These are phyloP conservation scores for Pyrrhosoma nymphula DNA, from an alignment of 2,888 invertebrate species.

Conservation along the genomic window DNA sequence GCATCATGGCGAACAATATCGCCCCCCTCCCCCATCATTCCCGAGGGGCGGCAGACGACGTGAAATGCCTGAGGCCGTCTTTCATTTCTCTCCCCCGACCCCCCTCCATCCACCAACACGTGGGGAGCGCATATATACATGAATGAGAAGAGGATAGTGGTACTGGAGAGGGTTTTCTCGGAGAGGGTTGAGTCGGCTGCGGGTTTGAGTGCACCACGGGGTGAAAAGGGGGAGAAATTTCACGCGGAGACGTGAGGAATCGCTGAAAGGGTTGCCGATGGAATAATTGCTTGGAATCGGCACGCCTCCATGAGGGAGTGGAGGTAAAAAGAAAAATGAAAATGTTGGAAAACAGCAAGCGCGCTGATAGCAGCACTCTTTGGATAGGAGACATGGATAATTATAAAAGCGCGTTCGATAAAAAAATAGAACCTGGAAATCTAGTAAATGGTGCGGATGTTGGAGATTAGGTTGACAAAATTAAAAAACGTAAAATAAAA, in stretches of 20 bases:
- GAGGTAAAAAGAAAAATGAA: background rate
- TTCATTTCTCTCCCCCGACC: background rate
- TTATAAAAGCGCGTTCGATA: too few species aligned
- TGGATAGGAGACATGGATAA: too few species aligned
- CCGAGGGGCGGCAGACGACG: background rate
- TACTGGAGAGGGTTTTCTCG: background rate
- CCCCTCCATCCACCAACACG: background rate
- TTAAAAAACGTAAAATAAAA: too few species aligned
- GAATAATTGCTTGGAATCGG: conserved; percentile 9
- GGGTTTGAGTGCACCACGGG: background rate
- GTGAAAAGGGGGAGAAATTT: background rate
- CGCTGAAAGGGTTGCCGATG: background rate
- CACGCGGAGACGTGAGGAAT: background rate
- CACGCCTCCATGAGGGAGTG: background rate
- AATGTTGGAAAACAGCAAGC: too few species aligned
- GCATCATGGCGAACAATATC: background rate
- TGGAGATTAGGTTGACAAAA: too few species aligned
- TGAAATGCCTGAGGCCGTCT: background rate
- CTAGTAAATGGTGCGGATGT: too few species aligned
- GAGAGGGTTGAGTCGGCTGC: background rate
- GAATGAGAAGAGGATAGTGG: too few species aligned
- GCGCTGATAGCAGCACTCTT: too few species aligned
- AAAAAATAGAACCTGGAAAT: too few species aligned
- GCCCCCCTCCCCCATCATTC: background rate
- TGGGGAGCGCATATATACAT: background rate